Evolutionary conservation across 2,888 invertebrate genomes (phyloP), one percentile per base, ranked within the genome.

Genomic region (Oxycera nigricornis): DNA sequence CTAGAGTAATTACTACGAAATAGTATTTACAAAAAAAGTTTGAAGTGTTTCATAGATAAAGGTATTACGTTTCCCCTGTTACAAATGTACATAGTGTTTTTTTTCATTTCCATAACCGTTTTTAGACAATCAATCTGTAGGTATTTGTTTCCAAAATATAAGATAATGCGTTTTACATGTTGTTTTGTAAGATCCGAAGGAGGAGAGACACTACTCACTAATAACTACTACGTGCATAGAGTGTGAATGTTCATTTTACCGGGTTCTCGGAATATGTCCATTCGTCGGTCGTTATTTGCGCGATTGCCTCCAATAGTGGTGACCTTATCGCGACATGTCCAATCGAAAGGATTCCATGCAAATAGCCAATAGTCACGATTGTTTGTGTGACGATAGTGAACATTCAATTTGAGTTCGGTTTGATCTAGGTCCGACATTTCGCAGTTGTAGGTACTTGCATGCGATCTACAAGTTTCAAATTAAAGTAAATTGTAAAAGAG

Each of bases 281-380:
- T 85, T 72, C 86, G 84, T 1, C 86, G 82, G 79, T 86, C 85
- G 74, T 85, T 85, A 76, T 85, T 86, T 2, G 83, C 84, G 20
- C 86, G 82, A 17, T 82, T 82, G 17, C 86, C 85, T 17, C 85
- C 85, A 41, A 85, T 84, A 1, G 86, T 85, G 75, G 83, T 84
- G 55, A 85, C 84, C 79, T 85, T 85, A 77, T 86, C 86, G 7
- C 86, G 84, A 76, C 94, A 94, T 26, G 90, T 88, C 17, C 92
- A 91, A 81, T 93, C 93, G 78, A 91, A 90, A 57, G 92, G 89
- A 80, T 94, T 93, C 89, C 93, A 94, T 0, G 93, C 91, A 79
- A 92, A 94, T 28, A 93, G 84, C 88, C 92, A 90, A 78, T 91
- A 91, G 74, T 91, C 89, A 0, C 87, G 84, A 41, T 93, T 92